phyloP scores from a whole-genome alignment of 2,113 vertebrate genomes.

The Talpa occidentalis region DNA sequence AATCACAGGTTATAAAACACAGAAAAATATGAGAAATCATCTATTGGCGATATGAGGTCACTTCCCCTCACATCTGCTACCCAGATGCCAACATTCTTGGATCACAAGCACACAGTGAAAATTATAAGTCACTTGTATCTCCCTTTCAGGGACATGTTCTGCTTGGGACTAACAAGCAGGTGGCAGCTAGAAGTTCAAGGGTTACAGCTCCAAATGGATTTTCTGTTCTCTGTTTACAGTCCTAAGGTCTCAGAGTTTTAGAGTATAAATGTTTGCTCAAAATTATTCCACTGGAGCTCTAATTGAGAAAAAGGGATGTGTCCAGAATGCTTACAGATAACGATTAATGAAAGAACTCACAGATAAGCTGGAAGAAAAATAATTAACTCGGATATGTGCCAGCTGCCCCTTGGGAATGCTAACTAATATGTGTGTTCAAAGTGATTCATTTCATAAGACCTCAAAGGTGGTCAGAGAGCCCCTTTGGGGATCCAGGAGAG shows the following conservation, averaged over 20 bases:
- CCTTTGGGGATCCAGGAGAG: conserved; percentile 62
- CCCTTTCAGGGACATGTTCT: neutral
- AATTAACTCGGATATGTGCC: conserved; percentile 73
- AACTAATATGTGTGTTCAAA: conserved; percentile 29
- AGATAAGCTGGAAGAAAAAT: conserved; percentile 80
- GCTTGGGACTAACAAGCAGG: neutral
- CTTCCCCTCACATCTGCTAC: neutral
- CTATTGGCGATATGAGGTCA: neutral
- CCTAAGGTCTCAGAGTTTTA: conserved; percentile 45
- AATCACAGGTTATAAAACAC: neutral
- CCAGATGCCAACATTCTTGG: neutral
- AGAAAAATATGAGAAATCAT: neutral
- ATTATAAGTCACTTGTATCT: conserved; percentile 23
- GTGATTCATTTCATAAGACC: conserved; percentile 45
- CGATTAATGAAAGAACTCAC: conserved; percentile 70
- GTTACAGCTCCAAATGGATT: conserved; percentile 72
- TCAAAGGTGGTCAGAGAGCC: conserved; percentile 8
- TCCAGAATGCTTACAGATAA: conserved; percentile 73
- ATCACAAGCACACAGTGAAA: neutral
- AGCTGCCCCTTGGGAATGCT: conserved; percentile 62
- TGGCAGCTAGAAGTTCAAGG: conserved; percentile 46
- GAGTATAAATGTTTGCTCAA: conserved; percentile 69
- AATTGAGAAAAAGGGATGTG: conserved; percentile 72
- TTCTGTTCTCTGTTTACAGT: conserved; percentile 51
- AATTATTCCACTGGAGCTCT: conserved; percentile 68